A percentile compares a stretch with the other conserved stretches of the same genome.
These are phyloP conservation scores for Caenorhabditis sp. DNA, from an alignment of 2,888 invertebrate genomes.

Conservation along the genomic window DNA sequence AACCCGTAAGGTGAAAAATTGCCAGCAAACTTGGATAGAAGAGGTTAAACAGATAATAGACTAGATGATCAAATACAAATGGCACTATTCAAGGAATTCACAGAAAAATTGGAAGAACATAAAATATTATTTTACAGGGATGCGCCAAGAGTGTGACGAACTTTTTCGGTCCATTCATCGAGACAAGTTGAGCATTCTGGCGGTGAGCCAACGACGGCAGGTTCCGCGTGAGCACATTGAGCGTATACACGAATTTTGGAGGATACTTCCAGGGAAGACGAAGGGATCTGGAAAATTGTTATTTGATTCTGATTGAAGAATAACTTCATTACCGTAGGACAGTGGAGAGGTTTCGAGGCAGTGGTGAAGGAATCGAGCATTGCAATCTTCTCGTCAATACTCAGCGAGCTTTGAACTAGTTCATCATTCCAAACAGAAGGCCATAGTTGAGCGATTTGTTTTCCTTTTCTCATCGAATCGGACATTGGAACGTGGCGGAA, in stretches of 20 bases:
- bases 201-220: conserved; percentile 59
- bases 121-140: conserved; percentile 7
- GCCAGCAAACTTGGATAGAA: conserved; percentile 5
- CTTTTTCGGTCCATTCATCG: conserved; percentile 72
- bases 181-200: conserved; percentile 68
- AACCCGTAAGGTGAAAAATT: conserved; percentile 35
- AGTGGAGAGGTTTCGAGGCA: conserved; percentile 53
- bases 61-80: conserved; percentile 37
- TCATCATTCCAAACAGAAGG: conserved; percentile 71
- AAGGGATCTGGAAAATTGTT: conserved; percentile 54
- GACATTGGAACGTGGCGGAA: conserved; percentile 70
- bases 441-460: conserved; percentile 70
- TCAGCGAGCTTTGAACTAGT: conserved; percentile 59
- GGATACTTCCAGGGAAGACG: conserved; percentile 59
- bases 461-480: conserved; percentile 66
- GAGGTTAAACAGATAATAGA: neutral
- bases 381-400: conserved; percentile 68
- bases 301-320: neutral
- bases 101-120: conserved; percentile 18
- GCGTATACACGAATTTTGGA: conserved; percentile 67
- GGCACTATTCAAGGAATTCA: conserved; percentile 18
- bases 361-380: conserved; percentile 67
- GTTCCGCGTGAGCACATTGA: conserved; percentile 71
- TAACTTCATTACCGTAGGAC: conserved; percentile 44
- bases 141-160: conserved; percentile 65